Evolutionary conservation across 2,113 vertebrate genomes (phyloP), one percentile per base, ranked within the genome.

Genomic region (Paramormyrops kingsleyae): DNA sequence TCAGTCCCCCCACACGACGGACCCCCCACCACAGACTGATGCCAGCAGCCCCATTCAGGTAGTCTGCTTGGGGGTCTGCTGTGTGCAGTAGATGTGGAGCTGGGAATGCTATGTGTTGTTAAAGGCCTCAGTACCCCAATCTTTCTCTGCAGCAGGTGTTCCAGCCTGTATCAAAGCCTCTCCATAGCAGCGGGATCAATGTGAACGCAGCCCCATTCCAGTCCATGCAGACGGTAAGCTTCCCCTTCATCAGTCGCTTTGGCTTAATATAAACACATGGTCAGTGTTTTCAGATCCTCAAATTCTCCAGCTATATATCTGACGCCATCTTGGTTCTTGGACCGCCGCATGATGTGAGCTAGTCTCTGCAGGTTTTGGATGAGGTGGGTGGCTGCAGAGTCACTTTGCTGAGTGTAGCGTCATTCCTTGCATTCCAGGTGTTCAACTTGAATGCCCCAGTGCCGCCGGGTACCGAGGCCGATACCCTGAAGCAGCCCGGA

Each of bases 161-260:
- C 94, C 98, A 97, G 94, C 96, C 97, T 92, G 97, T 97, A 91
- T 95, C 98, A 93, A 99, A 99, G 95, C 96, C 98, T 91, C 95
- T 98, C 93, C 97, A 98, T 91, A 98, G 97, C 95, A 98, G 98
- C 10, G 98, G 98, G 92, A 99, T 99, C 95, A 99, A 99, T 92
- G 98, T 99, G 92, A 99, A 99, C 91, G 99, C 99, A 93, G 98
- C 98, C 94, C 98, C 99, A 95, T 99, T 99, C 98, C 99, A 99
- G 42, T 99, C 98, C 96, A 99, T 99, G 97, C 98, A 99, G 93
- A 98, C 99, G 96, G 99, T 99, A 97, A 94, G 6, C 19, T 52
- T 4, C 52, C 56, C 19, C 27, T 66, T 39, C 39, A 27, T 12
- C 91, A 84, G 46, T 90, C 12, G 24, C 44, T 84, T 47, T 46